Evolutionary conservation across 1,140 invertebrate genomes (phyloP).

Genomic region (Nymphalis io): DNA sequence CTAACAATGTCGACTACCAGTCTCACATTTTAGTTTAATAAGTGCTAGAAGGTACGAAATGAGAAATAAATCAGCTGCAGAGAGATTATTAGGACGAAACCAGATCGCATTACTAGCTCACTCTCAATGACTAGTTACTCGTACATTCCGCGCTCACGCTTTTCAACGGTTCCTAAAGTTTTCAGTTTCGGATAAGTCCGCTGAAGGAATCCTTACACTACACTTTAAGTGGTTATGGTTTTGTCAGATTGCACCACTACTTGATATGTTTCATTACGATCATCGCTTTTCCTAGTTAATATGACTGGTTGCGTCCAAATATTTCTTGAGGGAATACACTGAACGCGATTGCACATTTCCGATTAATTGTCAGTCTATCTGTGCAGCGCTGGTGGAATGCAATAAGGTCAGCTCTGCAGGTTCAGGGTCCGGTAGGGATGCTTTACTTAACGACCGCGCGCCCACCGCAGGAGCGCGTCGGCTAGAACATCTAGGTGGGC

Average conservation of each 20-base stretch:
- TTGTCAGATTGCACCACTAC: slow-evolving; percentile 68
- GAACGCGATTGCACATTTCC: slow-evolving; percentile 55
- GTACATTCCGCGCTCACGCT: slow-evolving; percentile 19
- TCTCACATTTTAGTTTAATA: slow-evolving; percentile 79
- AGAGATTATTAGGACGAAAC: slow-evolving; percentile 70
- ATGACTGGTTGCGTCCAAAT: slow-evolving; percentile 72
- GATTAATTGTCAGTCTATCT: slow-evolving; percentile 58
- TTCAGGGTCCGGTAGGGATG: slow-evolving; percentile 48
- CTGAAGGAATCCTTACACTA: slow-evolving; percentile 63
- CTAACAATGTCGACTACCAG: slow-evolving; percentile 80
- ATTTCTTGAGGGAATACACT: slow-evolving; percentile 55
- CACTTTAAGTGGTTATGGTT: slow-evolving; percentile 68
- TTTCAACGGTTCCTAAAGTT: slow-evolving; percentile 23
- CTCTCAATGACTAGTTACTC: slow-evolving; percentile 33
- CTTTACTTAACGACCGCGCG: slow-evolving; percentile 89
- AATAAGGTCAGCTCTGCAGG: slow-evolving; percentile 49
- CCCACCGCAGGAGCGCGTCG: slow-evolving; percentile 95
- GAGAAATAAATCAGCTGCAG: slow-evolving; percentile 68
- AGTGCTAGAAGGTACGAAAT: slow-evolving; percentile 75
- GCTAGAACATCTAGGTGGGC: slow-evolving; percentile 96
- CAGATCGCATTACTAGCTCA: slow-evolving; percentile 58
- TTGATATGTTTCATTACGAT: slow-evolving; percentile 78
- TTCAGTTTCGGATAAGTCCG: slow-evolving; percentile 37
- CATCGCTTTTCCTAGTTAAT: slow-evolving; percentile 55
- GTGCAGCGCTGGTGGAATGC: slow-evolving; percentile 55